Base-by-base conservation (phyloP, 37 sponge, comb jelly and placozoan species). In the Agelas oroides region DNA sequence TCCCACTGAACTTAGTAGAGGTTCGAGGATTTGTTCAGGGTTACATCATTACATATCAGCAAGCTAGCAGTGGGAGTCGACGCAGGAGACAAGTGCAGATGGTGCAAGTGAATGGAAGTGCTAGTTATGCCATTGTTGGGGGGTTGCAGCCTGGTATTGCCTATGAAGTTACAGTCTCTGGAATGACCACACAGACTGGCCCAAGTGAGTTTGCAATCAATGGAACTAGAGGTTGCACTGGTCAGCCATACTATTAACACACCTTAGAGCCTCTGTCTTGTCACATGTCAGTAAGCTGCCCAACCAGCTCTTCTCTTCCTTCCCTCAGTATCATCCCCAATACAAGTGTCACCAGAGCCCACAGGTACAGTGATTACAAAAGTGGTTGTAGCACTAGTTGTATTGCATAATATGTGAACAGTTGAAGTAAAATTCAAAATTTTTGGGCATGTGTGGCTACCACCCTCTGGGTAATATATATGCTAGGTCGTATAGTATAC, bases 1-100 rank as follows among this genome's bases (percentile, higher is more conserved):
- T 24, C 37, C 65, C 55, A 27, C 40, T 85, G 71, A 71, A 66
- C 41, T 56, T 85, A 0, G 78, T 77, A 19, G 70, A 85, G 78
- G 77, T 70, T 36, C 65, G 58, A 40, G 76, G 86, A 5, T 70
- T 85, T 35, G 24, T 75, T 18, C 19, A 33, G 34, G 23, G 25
- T 28, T 85, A 85, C 27, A 34, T 58, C 30, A 57, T 77, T 30
- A 40, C 78, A 5, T 76, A 54, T 24, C 0, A 8, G 5, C 76
- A 39, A 2, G 46, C 46, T 12, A 46, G n/a, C n/a, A n/a, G 46
- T 46, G 46, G 46, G 6, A 46, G 8, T 46, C 46, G 46, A 14
- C 27, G 81, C 23, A 80, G 69, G 70, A 68, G 81, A 40, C 81
- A 80, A 70, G n/a, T n/a, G 0, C 46, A 46, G 46, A 8, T 12